phyloP scores from a whole-genome alignment of 2,113 vertebrate genomes.

The Tyto alba region DNA sequence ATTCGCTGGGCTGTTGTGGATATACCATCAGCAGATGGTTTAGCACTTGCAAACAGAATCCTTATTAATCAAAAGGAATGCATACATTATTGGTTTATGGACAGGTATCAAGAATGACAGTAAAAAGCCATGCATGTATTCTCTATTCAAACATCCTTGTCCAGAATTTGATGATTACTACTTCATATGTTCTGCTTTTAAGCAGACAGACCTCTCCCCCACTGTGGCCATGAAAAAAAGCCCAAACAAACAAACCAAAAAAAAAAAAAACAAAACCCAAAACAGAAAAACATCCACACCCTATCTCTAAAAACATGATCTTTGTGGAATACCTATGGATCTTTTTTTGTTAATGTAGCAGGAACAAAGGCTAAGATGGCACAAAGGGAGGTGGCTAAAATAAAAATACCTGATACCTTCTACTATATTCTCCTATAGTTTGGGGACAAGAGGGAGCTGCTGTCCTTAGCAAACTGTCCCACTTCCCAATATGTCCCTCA shows the following conservation, averaged over 20 bases:
- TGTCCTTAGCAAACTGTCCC: not conserved
- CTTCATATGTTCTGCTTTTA: not conserved
- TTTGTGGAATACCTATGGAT: not conserved
- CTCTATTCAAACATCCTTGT: not conserved
- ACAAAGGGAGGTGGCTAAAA: not conserved
- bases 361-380: not conserved
- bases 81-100: not conserved
- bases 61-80: not conserved
- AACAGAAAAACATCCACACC: not conserved
- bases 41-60: not conserved
- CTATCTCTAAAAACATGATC: not conserved
- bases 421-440: not conserved
- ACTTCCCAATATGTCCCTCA: not conserved
- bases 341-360: not conserved
- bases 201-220: not conserved
- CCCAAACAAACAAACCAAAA: fast-evolving
- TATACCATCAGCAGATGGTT: not conserved
- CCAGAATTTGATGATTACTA: not conserved
- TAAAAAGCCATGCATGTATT: not conserved
- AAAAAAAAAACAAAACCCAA: not conserved
- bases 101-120: not conserved
- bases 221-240: not conserved
- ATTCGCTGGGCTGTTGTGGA: not conserved
- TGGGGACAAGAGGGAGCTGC: not conserved
- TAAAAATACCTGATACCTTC: not conserved